These are phyloP conservation scores for Vultur gryphus DNA, from an alignment of 2,797 vertebrate species.

Conservation along the genomic window DNA sequence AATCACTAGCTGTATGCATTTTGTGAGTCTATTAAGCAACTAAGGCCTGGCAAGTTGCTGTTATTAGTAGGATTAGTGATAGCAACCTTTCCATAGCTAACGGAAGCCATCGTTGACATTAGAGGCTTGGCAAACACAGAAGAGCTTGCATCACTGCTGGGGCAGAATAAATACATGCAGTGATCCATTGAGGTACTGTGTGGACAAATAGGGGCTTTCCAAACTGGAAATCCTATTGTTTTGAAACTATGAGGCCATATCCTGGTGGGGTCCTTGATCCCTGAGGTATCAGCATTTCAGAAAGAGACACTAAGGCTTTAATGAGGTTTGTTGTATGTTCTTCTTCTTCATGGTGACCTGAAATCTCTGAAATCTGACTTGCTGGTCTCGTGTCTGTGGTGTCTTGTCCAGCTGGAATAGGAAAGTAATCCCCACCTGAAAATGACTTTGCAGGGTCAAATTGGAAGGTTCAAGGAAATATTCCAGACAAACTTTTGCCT, in stretches of 20 bases:
- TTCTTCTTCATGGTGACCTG: neutral
- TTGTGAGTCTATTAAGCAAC: constrained; percentile 32
- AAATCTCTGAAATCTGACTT: neutral
- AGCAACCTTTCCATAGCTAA: neutral
- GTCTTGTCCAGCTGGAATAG: neutral
- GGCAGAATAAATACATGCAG: neutral
- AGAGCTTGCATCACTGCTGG: neutral
- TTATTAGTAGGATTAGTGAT: neutral
- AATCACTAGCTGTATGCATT: constrained; percentile 5
- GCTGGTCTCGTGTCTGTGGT: neutral
- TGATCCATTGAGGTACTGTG: neutral
- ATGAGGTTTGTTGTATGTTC: neutral
- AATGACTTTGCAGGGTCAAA: neutral
- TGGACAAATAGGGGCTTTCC: neutral
- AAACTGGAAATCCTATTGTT: neutral
- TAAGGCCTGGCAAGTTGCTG: constrained; percentile 5
- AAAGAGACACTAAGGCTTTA: neutral
- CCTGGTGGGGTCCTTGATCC: neutral
- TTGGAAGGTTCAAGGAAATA: neutral
- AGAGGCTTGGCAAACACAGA: neutral
- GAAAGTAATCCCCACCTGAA: neutral
- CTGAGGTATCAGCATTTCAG: neutral
- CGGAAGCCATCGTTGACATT: neutral
- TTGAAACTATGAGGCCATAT: neutral
- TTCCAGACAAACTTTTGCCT: neutral